Evolutionary conservation across 2,113 vertebrate genomes (phyloP), one percentile per base, ranked within the genome.

Genomic region (Anoura caudifer): DNA sequence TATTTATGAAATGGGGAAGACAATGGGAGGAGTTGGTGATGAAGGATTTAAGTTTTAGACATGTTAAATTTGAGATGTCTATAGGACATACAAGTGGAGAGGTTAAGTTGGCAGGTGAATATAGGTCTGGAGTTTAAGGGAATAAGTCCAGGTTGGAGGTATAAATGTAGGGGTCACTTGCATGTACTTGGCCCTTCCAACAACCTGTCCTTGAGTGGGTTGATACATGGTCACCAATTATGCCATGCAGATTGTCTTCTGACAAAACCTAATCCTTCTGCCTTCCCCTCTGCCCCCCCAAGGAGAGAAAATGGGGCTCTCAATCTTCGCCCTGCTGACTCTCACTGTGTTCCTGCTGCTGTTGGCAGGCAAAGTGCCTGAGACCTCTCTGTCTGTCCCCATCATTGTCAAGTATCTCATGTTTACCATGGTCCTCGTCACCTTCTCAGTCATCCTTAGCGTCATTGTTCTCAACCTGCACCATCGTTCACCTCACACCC

Each of bases 261-360:
- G 72, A 38, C 31, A 92, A 91, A 83, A 41, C 10, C 69, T 95
- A 91, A 97, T 61, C 31, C 16, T 87, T 50, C 83, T 14, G 9
- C 47, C 47, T 89, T 94, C 36, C 59, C 16, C n/a, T 80, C 67
- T 95, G 8, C 19, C 59, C 33, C 33, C 41, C 77, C 38, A 98
- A 99, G 99, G 99, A 87, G 99, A 99, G 98, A 99, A 99, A 98
- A 99, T 99, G 99, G 99, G 99, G 4, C 99, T 99, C 81, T 99
- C 99, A 3, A 99, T 99, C 97, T 99, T 99, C 7, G 99, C 99
- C 4, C 97, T 99, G 93, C 99, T 99, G 90, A 99, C 99, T 84
- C 98, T 99, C 17, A 99, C 99, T 3, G 99, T 99, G 87, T 99
- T 99, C 97, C 98, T 99, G 97, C 98, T 99, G 89, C 99, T 99